Base-by-base conservation (phyloP, 2,113 vertebrate genomes). In the Nipponia nippon region DNA sequence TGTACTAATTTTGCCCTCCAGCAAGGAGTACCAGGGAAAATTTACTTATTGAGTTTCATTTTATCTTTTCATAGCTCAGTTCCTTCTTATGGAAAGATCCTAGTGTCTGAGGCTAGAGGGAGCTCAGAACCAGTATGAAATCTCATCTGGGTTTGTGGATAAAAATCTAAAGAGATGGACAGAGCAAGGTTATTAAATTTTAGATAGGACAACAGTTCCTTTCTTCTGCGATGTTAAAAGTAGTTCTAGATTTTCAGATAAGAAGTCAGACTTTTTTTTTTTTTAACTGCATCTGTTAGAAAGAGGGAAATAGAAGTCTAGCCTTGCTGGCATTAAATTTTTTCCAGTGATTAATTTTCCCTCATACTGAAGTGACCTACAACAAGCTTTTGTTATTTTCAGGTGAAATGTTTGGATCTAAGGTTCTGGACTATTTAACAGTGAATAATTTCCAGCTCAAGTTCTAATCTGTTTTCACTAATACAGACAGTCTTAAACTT, bases 341-440 rank as follows among this genome's bases (percentile, higher is more conserved):
- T 72, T 69, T 34, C 65, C 67, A 96, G 36, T 76, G 59, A 66
- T 85, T 95, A 63, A 47, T 56, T 81, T 96, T 83, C 55, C 52
- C 36, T 80, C 23, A 11, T 79, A 82, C 21, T 89, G 72, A 90
- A 95, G 47, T 97, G 71, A 95, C 79, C 63, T 90, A 63, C 58
- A 88, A 44, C 42, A 71, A 59, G 6, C 4, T 87, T 83, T 86
- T 85, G 38, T 50, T 61, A 44, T 95, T 95, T 97, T 95, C 76
- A 86, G 27, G 62, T 91, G 38, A 97, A 94, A 95, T 83, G 47
- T 72, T 83, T 90, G 50, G 84, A 76, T 95, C 78, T 95, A 53
- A 93, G 87, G 93, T 97, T 98, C 96, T 94, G 91, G 86, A 77
- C 52, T 96, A 93, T 95, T 97, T 96, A 96, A 87, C 81, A 95